Conservation (phyloP, 2,113 vertebrate species). For the Hypomesus transpacificus region DNA sequence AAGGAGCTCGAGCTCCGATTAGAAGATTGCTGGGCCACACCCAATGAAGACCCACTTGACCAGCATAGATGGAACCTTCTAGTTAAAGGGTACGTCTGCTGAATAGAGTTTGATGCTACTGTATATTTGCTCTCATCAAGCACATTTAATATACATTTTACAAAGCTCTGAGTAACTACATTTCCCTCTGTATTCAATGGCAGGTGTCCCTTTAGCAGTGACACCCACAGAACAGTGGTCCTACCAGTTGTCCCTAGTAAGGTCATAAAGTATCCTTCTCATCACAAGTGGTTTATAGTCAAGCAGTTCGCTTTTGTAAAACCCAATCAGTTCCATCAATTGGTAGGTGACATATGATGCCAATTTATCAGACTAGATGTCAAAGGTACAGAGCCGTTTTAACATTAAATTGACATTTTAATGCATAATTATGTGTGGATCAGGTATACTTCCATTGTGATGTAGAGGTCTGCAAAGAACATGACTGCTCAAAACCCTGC, state of each 20-base stretch:
- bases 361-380: too few species aligned
- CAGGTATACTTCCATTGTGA: slow-evolving; percentile 57
- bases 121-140: not conserved
- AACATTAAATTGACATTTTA: not conserved
- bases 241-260: slow-evolving; percentile 29
- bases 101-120: not conserved
- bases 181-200: not conserved
- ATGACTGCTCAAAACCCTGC: slow-evolving; percentile 40
- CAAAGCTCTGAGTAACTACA: not conserved
- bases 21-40: slow-evolving; percentile 75
- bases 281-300: slow-evolving; percentile 65
- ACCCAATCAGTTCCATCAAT: slow-evolving; percentile 19
- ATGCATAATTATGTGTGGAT: not conserved
- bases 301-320: slow-evolving; percentile 66
- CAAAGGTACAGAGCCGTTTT: too few species aligned
- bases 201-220: slow-evolving; percentile 69
- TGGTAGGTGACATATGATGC: slow-evolving; percentile 21
- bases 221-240: slow-evolving; percentile 60
- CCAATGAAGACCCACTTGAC: slow-evolving; percentile 43
- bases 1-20: slow-evolving; percentile 61
- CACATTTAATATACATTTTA: not conserved
- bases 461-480: slow-evolving; percentile 50
- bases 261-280: slow-evolving; percentile 49
- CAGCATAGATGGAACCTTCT: slow-evolving; percentile 70
- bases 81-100: slow-evolving; percentile 24